phyloP scores from a whole-genome alignment of 35 echinoderm and acorn worm species.

The Ptychodera flava region DNA sequence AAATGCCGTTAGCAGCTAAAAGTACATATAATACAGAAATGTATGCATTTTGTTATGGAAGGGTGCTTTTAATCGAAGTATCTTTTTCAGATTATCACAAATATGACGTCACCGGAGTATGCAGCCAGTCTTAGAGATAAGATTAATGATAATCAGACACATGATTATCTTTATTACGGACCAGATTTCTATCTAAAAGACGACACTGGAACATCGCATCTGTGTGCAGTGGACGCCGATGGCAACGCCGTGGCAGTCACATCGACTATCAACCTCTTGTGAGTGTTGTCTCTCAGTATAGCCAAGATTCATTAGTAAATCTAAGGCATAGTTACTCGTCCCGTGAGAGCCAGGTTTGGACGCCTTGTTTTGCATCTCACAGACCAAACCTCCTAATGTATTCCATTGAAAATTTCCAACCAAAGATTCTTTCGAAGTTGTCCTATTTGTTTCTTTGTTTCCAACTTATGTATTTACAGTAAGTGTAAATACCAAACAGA shows the following conservation, averaged over 20 bases:
- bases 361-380: neutral
- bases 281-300: no score
- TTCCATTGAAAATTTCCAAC: neutral
- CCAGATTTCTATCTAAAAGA: constrained; percentile 40
- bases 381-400: neutral
- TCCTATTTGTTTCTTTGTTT: neutral
- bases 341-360: no score
- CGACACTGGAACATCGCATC: constrained; percentile 61
- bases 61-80: no score
- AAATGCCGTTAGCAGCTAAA: no score
- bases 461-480: no score
- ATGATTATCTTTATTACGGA: constrained; percentile 63
- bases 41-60: no score
- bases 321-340: no score
- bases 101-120: constrained; percentile 63
- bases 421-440: neutral
- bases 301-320: no score
- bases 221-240: constrained; percentile 70
- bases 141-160: constrained; percentile 58
- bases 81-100: constrained; percentile 46
- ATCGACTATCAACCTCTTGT: constrained; percentile 70
- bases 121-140: constrained; percentile 44
- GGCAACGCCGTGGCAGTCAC: constrained; percentile 74
- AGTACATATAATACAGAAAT: no score
- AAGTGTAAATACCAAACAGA: no score